Evolutionary conservation across 2,113 vertebrate genomes (phyloP).

Genomic region (Rhagologus leucostigma): DNA sequence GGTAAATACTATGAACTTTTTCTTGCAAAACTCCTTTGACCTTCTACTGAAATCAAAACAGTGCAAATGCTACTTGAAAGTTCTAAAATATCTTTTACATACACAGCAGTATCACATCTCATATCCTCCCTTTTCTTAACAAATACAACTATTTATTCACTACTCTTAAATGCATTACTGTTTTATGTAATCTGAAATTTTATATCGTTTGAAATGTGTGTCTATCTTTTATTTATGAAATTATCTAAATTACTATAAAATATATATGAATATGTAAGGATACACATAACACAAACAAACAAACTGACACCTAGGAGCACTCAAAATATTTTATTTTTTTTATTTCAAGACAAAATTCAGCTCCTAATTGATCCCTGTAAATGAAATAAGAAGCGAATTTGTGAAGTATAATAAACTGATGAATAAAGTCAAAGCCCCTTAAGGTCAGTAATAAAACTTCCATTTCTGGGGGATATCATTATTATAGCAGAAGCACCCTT

Average conservation of each 20-base stretch:
- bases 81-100: background rate
- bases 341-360: background rate
- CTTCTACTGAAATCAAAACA: background rate
- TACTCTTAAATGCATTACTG: background rate
- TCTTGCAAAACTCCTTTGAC: background rate
- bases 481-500: background rate
- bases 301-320: background rate
- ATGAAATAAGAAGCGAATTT: background rate
- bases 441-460: background rate
- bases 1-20: background rate
- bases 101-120: background rate
- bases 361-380: background rate
- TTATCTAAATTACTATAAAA: background rate
- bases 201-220: background rate
- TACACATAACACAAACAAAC: background rate
- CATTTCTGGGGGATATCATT: background rate
- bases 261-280: background rate
- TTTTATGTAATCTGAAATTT: background rate
- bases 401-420: background rate
- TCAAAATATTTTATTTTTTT: background rate
- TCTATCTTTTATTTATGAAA: background rate
- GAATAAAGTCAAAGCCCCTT: background rate
- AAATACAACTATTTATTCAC: background rate
- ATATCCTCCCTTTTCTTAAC: background rate
- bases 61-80: background rate